Evolutionary conservation across 53 echinoderm and acorn worm species (phyloP).

Genomic region (Astropecten irregularis): DNA sequence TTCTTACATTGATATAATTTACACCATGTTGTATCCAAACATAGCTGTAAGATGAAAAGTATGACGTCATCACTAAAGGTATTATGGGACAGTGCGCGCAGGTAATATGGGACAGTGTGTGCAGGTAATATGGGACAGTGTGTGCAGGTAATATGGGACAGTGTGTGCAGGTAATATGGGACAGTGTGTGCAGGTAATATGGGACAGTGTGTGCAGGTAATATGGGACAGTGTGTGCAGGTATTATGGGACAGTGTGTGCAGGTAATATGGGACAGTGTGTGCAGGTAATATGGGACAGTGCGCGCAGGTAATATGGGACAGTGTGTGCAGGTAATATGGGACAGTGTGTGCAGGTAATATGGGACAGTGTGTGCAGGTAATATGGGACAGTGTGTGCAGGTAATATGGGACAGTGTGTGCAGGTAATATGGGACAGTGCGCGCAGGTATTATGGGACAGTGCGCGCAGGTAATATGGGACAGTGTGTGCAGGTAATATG

Average conservation of each 20-base stretch:
- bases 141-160: too few relatives aligned
- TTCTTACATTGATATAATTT: not conserved
- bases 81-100: too few relatives aligned
- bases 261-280: not conserved
- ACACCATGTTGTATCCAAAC: conserved; percentile 1
- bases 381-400: not conserved
- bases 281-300: too few relatives aligned
- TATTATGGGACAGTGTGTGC: too few relatives aligned
- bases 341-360: not conserved
- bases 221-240: too few relatives aligned
- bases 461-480: too few relatives aligned
- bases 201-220: not conserved
- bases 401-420: too few relatives aligned
- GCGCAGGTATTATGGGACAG: not conserved
- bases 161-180: not conserved
- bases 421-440: too few relatives aligned
- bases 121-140: not conserved
- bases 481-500: not conserved
- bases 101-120: too few relatives aligned
- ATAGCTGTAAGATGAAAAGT: not conserved
- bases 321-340: too few relatives aligned
- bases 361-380: too few relatives aligned
- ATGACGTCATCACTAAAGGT: conserved; percentile 13
- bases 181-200: too few relatives aligned
- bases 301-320: not conserved